phyloP scores from a whole-genome alignment of 2,113 vertebrate species.

The Sigmodon hispidus region DNA sequence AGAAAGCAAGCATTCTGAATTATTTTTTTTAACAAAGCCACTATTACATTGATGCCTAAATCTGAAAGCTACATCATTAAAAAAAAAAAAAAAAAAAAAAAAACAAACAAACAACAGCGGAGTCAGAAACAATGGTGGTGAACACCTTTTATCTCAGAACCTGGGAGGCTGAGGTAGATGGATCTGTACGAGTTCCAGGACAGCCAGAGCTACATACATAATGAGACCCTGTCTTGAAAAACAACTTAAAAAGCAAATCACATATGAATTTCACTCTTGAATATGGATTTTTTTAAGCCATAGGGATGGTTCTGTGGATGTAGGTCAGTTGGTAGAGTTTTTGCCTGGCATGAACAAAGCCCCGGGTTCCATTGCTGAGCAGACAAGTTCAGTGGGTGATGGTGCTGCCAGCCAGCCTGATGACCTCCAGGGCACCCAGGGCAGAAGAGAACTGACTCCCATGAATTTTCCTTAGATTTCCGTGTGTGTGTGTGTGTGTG shows the following conservation, averaged over 20 bases:
- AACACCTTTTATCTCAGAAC: neutral
- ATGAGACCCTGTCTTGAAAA: neutral
- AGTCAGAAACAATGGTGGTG: neutral
- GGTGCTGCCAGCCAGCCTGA: neutral
- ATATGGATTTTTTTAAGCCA: neutral
- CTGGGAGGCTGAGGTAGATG: neutral
- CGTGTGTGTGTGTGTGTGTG: rapidly evolving
- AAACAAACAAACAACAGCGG: no score
- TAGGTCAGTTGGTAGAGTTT: neutral
- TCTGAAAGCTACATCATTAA: neutral
- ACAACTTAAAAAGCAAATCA: neutral
- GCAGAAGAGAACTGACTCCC: neutral
- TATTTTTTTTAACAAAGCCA: neutral
- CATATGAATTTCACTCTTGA: conserved; percentile 7
- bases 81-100: no score
- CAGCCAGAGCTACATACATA: neutral
- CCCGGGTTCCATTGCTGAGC: neutral
- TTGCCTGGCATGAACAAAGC: neutral
- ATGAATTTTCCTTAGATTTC: neutral
- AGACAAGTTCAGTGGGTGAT: neutral
- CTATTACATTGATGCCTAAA: neutral
- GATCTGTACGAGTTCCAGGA: neutral
- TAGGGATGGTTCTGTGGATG: neutral
- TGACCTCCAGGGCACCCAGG: neutral
- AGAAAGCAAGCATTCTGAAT: conserved; percentile 22